phyloP scores from a whole-genome alignment of 2,888 invertebrate species.

The Trachelus tabidus region DNA sequence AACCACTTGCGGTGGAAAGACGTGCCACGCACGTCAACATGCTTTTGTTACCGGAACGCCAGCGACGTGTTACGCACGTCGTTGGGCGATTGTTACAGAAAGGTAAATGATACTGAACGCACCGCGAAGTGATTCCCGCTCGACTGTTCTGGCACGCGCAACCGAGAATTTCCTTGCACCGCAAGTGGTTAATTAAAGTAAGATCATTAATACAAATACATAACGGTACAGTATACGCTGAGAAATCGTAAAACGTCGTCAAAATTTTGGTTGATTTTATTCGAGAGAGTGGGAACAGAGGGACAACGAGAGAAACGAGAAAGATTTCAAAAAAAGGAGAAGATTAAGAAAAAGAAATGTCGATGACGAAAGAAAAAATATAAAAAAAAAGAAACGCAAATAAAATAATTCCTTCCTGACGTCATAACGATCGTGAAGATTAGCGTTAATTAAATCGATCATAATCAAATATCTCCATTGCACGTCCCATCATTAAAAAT shows the following conservation, averaged over 20 bases:
- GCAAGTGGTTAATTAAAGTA: neutral
- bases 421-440: neutral
- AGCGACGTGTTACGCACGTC: too few relatives aligned
- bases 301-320: neutral
- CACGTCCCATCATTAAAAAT: neutral
- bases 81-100: too few relatives aligned
- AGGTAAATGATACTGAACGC: too few relatives aligned
- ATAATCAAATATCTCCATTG: neutral
- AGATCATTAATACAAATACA: neutral
- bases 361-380: neutral
- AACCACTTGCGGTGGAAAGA: too few relatives aligned
- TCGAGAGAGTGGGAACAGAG: neutral
- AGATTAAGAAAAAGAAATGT: neutral
- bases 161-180: too few relatives aligned
- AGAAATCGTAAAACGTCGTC: neutral
- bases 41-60: too few relatives aligned
- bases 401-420: neutral
- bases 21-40: too few relatives aligned
- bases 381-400: neutral
- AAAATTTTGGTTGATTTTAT: neutral
- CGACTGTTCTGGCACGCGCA: too few relatives aligned
- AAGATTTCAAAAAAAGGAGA: neutral
- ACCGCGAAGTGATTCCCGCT: too few relatives aligned
- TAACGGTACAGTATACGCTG: neutral
- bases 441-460: neutral